Base-by-base conservation (phyloP, 2,113 vertebrate species). In the Lamprotornis superbus region DNA sequence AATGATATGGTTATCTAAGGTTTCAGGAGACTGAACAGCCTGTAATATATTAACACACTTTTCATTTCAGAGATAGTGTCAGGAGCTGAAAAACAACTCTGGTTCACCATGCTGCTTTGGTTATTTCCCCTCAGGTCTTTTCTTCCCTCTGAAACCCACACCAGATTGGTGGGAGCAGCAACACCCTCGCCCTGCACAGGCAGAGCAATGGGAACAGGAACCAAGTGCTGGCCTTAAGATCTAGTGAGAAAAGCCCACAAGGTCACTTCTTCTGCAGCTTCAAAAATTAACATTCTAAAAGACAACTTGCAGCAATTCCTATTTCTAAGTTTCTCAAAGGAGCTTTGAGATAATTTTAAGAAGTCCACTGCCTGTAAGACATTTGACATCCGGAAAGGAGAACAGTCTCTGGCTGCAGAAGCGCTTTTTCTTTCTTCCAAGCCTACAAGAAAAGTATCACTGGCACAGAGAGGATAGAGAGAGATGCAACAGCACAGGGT, bases 241-340 rank as follows among this genome's bases (percentile, higher is more conserved):
- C 42, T 35, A 49, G 49, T 20, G 49, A 86, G 60, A 83, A 91
- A 92, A 92, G 31, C 37, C 59, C 28, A 7, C 9, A 75, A 27
- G 28, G 44, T 50, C 37, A 40, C 17, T 56, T 80, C 7, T 71
- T 57, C 53, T 83, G 47, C 56, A 56, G 42, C 64, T 96, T 68
- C 64, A 69, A 71, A 74, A 77, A 92, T 80, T 88, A 90, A 53
- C 63, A 24, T 60, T 93, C 87, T 44, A 42, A 96, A 83, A 60
- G 64, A 52, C 35, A 93, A 80, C 79, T 70, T 61, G 55, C 44
- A 91, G 60, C 30, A 80, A 74, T 42, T 80, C 60, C 69, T 88
- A 56, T 77, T 94, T 93, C 92, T 77, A 90, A 83, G 86, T 78
- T 96, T 81, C 56, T 90, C 77, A 89, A 75, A 94, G 52, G 49